Conservation (phyloP, 2,888 invertebrate genomes). For the Nomada ferruginata region DNA sequence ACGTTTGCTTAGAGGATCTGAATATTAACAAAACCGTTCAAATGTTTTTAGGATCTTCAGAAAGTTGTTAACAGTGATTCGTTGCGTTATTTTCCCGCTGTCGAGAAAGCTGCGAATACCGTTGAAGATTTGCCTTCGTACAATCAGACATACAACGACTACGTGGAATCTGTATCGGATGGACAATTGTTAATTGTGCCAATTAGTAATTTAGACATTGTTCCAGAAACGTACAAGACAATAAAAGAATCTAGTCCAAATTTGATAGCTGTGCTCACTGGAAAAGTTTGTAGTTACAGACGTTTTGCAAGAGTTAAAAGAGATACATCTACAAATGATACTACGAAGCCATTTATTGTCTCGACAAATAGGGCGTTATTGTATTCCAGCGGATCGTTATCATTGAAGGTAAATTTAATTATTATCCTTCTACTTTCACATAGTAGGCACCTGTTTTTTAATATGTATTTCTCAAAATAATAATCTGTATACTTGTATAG, state of each 20-base stretch:
- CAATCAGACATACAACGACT: conserved; percentile 83
- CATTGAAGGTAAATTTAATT: conserved; percentile 59
- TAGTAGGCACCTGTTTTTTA: not conserved
- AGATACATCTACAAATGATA: conserved; percentile 39
- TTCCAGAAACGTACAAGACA: conserved; percentile 72
- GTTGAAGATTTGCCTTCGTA: conserved; percentile 85
- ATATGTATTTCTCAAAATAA: conserved; percentile 2
- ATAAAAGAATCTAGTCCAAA: conserved; percentile 80
- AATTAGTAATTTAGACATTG: conserved; percentile 68
- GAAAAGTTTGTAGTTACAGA: conserved; percentile 75
- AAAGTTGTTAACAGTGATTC: conserved; percentile 77
- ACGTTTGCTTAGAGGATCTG: conserved; percentile 66
- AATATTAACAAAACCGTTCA: conserved; percentile 51
- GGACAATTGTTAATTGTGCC: conserved; percentile 71
- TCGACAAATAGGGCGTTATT: conserved; percentile 63
- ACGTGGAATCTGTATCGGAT: conserved; percentile 80
- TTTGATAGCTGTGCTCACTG: conserved; percentile 75
- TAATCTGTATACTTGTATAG: conserved; percentile 26
- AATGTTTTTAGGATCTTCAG: conserved; percentile 83
- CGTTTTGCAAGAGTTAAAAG: conserved; percentile 75
- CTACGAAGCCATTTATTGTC: conserved; percentile 48
- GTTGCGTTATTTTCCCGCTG: conserved; percentile 87
- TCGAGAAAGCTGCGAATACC: conserved; percentile 86
- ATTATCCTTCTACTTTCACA: not conserved
- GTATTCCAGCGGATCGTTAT: conserved; percentile 65